These are phyloP conservation scores for Drosophila leontia DNA, from an alignment of 1,140 invertebrate genomes.

Conservation along the genomic window DNA sequence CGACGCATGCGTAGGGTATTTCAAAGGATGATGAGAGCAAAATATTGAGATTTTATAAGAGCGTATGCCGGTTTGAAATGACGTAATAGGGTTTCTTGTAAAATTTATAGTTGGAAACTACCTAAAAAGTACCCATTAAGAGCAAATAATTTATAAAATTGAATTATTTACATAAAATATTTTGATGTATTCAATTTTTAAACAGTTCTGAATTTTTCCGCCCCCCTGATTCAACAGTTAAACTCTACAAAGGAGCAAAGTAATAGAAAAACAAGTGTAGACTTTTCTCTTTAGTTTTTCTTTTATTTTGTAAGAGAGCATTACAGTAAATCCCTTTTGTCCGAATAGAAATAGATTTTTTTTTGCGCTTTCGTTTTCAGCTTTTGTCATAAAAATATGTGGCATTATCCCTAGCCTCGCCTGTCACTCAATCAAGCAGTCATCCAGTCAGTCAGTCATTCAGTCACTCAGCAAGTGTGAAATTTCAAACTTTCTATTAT, in stretches of 20 bases:
- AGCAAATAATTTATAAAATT: not conserved
- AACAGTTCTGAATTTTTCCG: no score
- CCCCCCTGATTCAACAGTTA: constrained; percentile 62
- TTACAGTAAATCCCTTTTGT: constrained; percentile 18
- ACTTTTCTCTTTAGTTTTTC: constrained; percentile 15
- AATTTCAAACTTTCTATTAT: constrained; percentile 44
- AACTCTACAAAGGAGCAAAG: constrained; percentile 50
- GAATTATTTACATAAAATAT: no score
- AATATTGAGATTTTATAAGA: constrained; percentile 50
- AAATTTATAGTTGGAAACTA: not conserved
- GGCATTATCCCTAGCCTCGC: constrained; percentile 47
- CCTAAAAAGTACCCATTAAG: not conserved
- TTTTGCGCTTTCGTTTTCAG: constrained; percentile 69
- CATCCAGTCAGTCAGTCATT: constrained; percentile 31
- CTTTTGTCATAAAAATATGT: constrained; percentile 59
- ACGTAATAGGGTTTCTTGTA: constrained; percentile 50
- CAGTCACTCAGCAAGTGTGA: constrained; percentile 13
- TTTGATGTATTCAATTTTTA: not conserved
- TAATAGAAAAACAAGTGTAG: constrained; percentile 16
- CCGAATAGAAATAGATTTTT: constrained; percentile 4
- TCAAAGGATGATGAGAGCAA: not conserved
- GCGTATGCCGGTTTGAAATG: constrained; percentile 63
- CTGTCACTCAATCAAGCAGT: constrained; percentile 31
- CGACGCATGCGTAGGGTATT: constrained; percentile 50
- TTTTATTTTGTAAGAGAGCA: not conserved